Conservation (phyloP, 2,113 vertebrate genomes). For the Nannobrachium achirus region DNA sequence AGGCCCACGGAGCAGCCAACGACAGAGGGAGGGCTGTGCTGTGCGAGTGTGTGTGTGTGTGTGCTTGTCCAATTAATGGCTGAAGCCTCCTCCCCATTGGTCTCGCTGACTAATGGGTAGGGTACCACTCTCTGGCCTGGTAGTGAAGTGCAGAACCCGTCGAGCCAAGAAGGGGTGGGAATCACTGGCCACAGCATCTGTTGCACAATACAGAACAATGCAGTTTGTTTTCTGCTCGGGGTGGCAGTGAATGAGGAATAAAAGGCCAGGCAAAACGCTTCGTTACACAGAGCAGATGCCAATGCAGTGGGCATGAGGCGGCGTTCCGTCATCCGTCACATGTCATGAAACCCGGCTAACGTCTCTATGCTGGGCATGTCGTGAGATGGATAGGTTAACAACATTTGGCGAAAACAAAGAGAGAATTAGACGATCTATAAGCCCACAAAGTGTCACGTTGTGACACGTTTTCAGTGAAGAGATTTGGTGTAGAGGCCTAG, state of each 20-base stretch:
- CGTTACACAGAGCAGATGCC: constrained; percentile 21
- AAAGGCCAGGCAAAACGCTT: constrained; percentile 12
- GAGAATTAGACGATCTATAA: no score
- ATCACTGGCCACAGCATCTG: constrained; percentile 43
- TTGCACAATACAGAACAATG: constrained; percentile 40
- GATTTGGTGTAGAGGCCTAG: no score
- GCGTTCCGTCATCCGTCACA: no score
- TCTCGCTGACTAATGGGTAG: constrained; percentile 47
- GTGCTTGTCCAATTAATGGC: constrained; percentile 62
- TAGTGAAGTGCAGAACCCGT: constrained; percentile 42
- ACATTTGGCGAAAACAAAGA: no score
- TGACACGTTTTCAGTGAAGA: no score
- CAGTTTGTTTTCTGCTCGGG: constrained; percentile 23
- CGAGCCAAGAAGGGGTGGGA: constrained; percentile 50
- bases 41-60: constrained; percentile 18
- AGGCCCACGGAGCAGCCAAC: constrained; percentile 3
- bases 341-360: background rate
- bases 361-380: background rate
- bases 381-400: no score
- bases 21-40: constrained; percentile 51
- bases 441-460: no score
- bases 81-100: constrained; percentile 51
- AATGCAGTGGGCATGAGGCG: background rate
- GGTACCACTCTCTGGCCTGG: constrained; percentile 23
- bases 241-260: constrained; percentile 5